Base-by-base conservation (phyloP, 2,888 invertebrate genomes). In the Drosophila aldrichi region DNA sequence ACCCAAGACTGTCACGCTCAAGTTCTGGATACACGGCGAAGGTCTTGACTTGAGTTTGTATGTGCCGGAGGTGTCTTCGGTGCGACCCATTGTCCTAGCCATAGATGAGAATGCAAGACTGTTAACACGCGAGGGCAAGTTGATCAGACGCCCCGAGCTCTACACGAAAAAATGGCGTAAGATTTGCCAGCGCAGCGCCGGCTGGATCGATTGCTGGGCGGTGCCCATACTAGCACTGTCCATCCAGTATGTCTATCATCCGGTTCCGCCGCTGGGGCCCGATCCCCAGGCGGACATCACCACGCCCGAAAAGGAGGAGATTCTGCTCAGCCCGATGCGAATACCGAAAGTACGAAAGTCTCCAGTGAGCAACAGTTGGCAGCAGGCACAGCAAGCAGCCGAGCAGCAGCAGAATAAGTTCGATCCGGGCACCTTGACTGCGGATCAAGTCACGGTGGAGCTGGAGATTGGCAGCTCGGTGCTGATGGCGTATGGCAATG, bases 201-300 rank as follows among this genome's bases (percentile, higher is more conserved):
- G 98, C 3, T 99, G 99, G 99, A 95, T 98, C 0, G 98, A 98
- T 91, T 98, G 98, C 91, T 98, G 98, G 98, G 97, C 97, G 52
- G 98, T 98, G 8, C 98, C 98, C 0, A 98, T 98, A 74, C 97
- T 98, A 7, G 98, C 98, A 0, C 94, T 99, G 22, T 97, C 97
- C 81, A 97, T 99, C 58, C 95, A 96, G 73, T 99, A 98, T 92
- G 95, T 95, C 22, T 99, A 98, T 92, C 98, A 99, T 93, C 98
- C 98, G 0, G 96, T 97, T 90, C 98, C 98, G 4, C 96, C 97
- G 0, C 92, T 97, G 46, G 97, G 97, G 0, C 97, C 97, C 0
- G 95, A 96, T 79, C 97, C 97, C 0, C 97, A 97, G 93, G 97
- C 98, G 0, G 97, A 98, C 88, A 97, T 98, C 32, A 97, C 98